A percentile compares a stretch with the other conserved stretches of the same genome.
Conservation (phyloP, 2,888 invertebrate species). For the Malacosoma neustria region DNA sequence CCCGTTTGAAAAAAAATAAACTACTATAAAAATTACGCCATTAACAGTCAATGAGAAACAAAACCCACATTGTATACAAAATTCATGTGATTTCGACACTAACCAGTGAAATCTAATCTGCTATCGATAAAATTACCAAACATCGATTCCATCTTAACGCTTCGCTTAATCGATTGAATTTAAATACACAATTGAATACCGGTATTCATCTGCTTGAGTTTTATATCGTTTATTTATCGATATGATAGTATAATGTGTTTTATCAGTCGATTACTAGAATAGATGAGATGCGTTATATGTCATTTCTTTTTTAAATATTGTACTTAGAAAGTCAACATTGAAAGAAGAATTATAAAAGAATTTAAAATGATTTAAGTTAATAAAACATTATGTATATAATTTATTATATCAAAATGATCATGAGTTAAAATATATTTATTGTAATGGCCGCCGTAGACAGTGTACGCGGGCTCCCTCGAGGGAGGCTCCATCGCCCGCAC, state of each 20-base stretch:
- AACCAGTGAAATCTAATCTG: conserved; percentile 24
- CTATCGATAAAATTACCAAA: conserved; percentile 17
- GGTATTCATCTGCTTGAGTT: conserved; percentile 18
- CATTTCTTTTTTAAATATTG: too few relatives aligned
- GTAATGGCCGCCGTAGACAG: too few relatives aligned
- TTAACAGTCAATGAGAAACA: conserved; percentile 19
- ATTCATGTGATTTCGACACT: conserved; percentile 26
- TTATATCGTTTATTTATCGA: conserved; percentile 15
- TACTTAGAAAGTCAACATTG: too few relatives aligned
- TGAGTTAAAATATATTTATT: too few relatives aligned
- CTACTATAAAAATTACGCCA: conserved; percentile 23
- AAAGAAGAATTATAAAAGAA: too few relatives aligned
- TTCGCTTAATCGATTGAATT: conserved; percentile 24
- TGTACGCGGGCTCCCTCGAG: too few relatives aligned
- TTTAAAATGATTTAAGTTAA: too few relatives aligned
- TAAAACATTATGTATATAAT: too few relatives aligned
- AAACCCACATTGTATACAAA: conserved; percentile 20
- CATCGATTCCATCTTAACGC: conserved; percentile 20
- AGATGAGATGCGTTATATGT: too few relatives aligned
- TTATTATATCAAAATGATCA: too few relatives aligned
- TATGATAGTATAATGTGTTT: not conserved
- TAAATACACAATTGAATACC: conserved; percentile 15
- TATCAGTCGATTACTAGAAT: not conserved
- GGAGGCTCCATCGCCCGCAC: too few relatives aligned
- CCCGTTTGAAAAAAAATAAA: conserved; percentile 18